Percentiles rank a stretch among this genome's conserved stretches.
Evolutionary conservation across 2,113 vertebrate genomes (phyloP).

Genomic region (Gallinago paraguaiae): DNA sequence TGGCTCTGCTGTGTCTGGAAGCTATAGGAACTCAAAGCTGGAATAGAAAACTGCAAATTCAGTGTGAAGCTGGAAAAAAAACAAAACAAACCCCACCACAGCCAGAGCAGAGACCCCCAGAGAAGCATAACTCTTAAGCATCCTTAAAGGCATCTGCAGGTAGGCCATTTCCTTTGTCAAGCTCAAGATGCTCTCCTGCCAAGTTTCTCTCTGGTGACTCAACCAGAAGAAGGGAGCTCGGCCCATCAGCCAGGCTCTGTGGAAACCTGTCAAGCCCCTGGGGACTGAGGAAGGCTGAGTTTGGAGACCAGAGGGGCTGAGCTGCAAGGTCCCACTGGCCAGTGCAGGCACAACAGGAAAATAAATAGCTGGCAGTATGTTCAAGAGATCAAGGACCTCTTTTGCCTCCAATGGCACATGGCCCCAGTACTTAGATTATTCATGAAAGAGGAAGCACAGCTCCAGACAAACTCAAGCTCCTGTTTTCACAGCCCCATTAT

Average conservation of each 20-base stretch:
- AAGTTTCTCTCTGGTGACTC: fast-evolving
- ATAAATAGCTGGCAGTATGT: not conserved
- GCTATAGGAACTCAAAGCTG: not conserved
- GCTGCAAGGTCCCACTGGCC: fast-evolving
- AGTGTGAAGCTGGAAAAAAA: not conserved
- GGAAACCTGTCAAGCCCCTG: fast-evolving
- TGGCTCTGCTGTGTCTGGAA: not conserved
- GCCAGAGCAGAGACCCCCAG: not conserved
- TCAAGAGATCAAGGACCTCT: not conserved
- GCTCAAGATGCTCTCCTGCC: not conserved
- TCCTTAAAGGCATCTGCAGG: not conserved
- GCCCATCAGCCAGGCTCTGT: not conserved
- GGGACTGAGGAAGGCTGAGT: fast-evolving
- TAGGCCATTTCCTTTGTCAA: not conserved
- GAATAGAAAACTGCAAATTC: not conserved
- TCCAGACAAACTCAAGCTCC: not conserved
- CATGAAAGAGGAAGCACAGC: not conserved
- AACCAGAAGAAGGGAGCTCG: not conserved
- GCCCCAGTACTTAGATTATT: not conserved
- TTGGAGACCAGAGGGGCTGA: not conserved
- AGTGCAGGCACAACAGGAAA: fast-evolving
- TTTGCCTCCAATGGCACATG: not conserved
- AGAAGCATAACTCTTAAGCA: not conserved
- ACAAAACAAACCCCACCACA: not conserved
- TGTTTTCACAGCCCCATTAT: not conserved